Conservation (phyloP, 2,797 vertebrate species). For the Dermochelys coriacea region DNA sequence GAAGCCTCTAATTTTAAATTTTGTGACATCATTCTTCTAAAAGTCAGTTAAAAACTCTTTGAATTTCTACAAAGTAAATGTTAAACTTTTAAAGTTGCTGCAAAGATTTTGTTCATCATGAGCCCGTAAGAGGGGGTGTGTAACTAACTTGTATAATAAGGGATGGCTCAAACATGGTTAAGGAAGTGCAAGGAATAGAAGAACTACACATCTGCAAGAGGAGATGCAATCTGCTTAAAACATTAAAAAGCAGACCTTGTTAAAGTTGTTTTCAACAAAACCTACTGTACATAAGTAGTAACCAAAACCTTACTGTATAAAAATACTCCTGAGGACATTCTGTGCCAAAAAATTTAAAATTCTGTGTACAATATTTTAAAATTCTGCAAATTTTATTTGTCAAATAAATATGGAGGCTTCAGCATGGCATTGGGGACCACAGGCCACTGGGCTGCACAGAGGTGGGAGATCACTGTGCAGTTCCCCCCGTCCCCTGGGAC, state of each 20-base stretch:
- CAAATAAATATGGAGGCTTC: too few species aligned
- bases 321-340: background rate
- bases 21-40: background rate
- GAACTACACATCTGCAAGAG: too few species aligned
- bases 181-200: background rate
- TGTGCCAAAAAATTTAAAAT: too few species aligned
- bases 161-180: background rate
- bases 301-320: constrained; percentile 35
- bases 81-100: background rate
- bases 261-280: constrained; percentile 22
- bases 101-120: background rate
- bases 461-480: too few species aligned
- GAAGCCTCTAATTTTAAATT: background rate
- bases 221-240: background rate
- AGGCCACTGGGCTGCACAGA: too few species aligned
- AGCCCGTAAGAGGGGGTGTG: background rate
- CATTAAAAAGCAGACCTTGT: background rate
- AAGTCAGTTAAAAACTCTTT: background rate
- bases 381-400: too few species aligned
- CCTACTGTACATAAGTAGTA: constrained; percentile 50
- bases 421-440: too few species aligned
- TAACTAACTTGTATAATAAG: background rate
- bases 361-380: too few species aligned
- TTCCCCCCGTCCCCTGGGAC: too few species aligned
- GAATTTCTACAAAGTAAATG: too few species aligned